Conservation (phyloP, 2,797 vertebrate species). For the Rachycentron canadum region DNA sequence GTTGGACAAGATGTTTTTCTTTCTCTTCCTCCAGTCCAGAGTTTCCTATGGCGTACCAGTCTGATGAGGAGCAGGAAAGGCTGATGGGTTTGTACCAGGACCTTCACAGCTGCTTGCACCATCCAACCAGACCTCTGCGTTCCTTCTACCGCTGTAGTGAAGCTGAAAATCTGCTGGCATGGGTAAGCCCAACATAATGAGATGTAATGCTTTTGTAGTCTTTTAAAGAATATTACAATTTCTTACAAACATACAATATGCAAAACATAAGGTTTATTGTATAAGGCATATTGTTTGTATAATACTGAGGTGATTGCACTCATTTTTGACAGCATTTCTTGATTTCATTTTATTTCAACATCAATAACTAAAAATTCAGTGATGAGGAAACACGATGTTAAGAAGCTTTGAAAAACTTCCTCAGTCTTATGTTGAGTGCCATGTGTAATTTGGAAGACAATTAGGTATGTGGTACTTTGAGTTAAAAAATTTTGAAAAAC, state of each 20-base stretch:
- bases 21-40: conserved; percentile 86
- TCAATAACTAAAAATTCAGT: too few relatives aligned
- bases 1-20: neutral
- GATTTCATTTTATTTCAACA: too few relatives aligned
- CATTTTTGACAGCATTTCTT: too few relatives aligned
- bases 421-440: too few relatives aligned
- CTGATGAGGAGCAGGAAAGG: conserved; percentile 90
- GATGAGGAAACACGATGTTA: too few relatives aligned
- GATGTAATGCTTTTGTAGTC: neutral
- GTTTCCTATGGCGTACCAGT: conserved; percentile 89
- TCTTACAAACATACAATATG: neutral
- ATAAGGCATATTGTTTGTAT: too few relatives aligned
- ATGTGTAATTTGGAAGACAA: too few relatives aligned
- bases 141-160: conserved; percentile 93
- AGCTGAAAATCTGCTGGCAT: conserved; percentile 93
- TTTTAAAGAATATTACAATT: neutral
- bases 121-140: conserved; percentile 92
- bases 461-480: too few relatives aligned
- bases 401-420: too few relatives aligned
- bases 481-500: too few relatives aligned
- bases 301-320: too few relatives aligned
- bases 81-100: conserved; percentile 94
- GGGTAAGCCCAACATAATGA: conserved; percentile 85
- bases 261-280: too few relatives aligned
- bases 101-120: conserved; percentile 95